Conservation (phyloP, 1,140 invertebrate species). For the Steinernema khuongi region DNA sequence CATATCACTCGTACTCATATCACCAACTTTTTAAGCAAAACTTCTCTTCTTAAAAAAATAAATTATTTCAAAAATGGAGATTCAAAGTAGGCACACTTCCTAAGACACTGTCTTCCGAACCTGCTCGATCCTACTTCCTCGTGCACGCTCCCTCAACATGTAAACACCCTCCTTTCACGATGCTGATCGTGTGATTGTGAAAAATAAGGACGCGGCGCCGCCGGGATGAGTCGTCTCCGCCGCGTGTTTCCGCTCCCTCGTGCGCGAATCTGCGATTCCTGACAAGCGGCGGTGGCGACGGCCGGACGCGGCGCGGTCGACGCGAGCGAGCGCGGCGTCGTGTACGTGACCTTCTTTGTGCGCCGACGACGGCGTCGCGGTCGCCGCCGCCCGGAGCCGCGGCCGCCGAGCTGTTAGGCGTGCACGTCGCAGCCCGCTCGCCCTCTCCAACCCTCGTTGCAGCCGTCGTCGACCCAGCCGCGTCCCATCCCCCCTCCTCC, state of each 20-base stretch:
- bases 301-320: not conserved
- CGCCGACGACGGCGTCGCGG: not conserved
- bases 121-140: too few relatives aligned
- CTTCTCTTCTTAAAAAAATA: too few relatives aligned
- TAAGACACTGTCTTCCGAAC: too few relatives aligned
- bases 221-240: too few relatives aligned
- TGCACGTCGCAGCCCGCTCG: constrained; percentile 1
- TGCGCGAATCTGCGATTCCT: not conserved
- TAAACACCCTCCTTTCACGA: too few relatives aligned
- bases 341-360: not conserved
- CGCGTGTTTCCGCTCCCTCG: not conserved
- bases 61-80: too few relatives aligned
- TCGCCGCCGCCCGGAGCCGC: not conserved
- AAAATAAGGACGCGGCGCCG: too few relatives aligned
- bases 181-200: too few relatives aligned
- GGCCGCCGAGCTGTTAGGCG: not conserved
- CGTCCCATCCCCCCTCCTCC: constrained; percentile 10
- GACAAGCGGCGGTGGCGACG: not conserved
- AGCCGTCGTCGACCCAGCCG: constrained; percentile 3
- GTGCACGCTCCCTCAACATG: too few relatives aligned
- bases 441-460: constrained; percentile 9
- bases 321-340: not conserved
- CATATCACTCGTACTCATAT: too few relatives aligned
- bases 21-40: too few relatives aligned
- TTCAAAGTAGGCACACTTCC: too few relatives aligned